Evolutionary conservation across 2,888 invertebrate species (phyloP), one percentile per base, ranked within the genome.

Genomic region (Dynastes grantii): DNA sequence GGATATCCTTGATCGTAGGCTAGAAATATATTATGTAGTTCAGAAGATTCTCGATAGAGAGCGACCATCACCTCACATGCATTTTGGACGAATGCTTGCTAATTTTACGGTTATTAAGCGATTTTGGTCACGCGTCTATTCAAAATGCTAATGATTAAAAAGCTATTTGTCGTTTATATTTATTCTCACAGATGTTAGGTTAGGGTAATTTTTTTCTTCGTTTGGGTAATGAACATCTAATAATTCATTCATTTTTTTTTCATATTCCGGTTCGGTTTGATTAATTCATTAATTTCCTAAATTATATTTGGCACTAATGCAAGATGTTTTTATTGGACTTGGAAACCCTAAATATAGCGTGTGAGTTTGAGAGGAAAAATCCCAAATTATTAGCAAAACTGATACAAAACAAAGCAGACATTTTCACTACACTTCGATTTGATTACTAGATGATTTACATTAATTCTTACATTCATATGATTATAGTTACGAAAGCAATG

Each of bases 81-180:
- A 58, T 16, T 71, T 71, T 32, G 32, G 37, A 37, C 22, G 13
- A 16, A 16, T 22, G 22, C 40, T 70, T 29, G 22, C n/a, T 61
- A 75, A 75, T 75, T 75, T 75, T 75, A 75, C 73, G 73, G 45
- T 75, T 45, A 75, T 75, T 75, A 61, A 61, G 49, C 29, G 22
- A 61, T 11, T 13, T 45, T 61, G 61, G 73, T 61, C 61, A 40
- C 11, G 40, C 49, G 53, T 29, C 29, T 61, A 75, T 75, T 75
- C 61, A 75, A 61, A 75, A 75, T 75, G 49, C 29, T 49, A 75
- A 75, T 61, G 61, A 63, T 75, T 61, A 71, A 71, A 71, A 22
- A 27, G 37, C 55, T 61, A 61, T 75, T 75, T 55, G 58, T 73
- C 73, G 73, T 29, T 53, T 73, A 27, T 58, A 45, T 32, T 16